Conservation (phyloP, 2,797 vertebrate species). For the Melanotaenia pygmaea region DNA sequence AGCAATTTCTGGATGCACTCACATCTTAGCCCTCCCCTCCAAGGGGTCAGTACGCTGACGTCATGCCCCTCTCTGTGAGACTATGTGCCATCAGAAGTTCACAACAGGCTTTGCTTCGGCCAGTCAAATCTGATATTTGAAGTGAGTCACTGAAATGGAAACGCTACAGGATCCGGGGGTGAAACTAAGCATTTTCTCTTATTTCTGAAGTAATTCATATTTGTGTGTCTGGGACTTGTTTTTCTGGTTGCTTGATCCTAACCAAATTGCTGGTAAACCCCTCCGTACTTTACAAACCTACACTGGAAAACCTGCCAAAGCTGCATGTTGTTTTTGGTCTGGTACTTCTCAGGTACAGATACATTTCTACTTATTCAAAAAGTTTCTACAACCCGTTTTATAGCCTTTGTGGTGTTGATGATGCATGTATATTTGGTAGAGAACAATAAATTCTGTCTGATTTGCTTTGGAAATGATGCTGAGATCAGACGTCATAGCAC, state of each 20-base stretch:
- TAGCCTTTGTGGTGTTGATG: constrained; percentile 19
- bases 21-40: constrained; percentile 14
- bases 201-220: constrained; percentile 29
- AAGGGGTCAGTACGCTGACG: constrained; percentile 69
- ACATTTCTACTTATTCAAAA: constrained; percentile 1
- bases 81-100: constrained; percentile 53
- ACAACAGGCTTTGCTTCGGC: constrained; percentile 52
- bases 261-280: constrained; percentile 49
- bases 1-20: too few relatives aligned
- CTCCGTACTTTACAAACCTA: constrained; percentile 31
- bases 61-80: constrained; percentile 70
- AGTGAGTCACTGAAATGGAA: constrained; percentile 48
- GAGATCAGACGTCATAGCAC: constrained; percentile 53
- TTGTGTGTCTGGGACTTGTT: constrained; percentile 3
- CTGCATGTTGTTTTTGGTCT: neutral
- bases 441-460: constrained; percentile 38
- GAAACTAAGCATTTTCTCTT: constrained; percentile 40
- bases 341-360: constrained; percentile 29
- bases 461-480: constrained; percentile 62
- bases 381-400: constrained; percentile 36
- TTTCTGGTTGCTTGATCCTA: constrained; percentile 10
- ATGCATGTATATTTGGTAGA: constrained; percentile 31
- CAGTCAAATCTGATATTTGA: constrained; percentile 43
- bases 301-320: constrained; percentile 21
- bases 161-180: constrained; percentile 43